Base-by-base conservation (phyloP, 2,797 vertebrate genomes). In the Peromyscus eremicus region DNA sequence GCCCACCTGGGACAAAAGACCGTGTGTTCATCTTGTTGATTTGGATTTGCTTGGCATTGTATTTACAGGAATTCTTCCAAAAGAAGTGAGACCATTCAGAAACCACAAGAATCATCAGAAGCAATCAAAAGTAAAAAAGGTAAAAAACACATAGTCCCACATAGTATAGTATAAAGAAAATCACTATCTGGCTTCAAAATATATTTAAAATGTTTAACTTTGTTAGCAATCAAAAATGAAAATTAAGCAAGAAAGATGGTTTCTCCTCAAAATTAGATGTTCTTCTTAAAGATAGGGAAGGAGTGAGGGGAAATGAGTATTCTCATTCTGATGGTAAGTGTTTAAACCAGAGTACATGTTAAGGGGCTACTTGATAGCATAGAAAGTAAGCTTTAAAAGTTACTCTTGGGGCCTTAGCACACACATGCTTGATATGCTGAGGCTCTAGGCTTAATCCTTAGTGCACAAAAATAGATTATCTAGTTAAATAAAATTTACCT, bases 51-150 rank as follows among this genome's bases (percentile, higher is more conserved):
- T 71, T 98, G 62, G 62, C 97, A 40, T 98, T 98, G 86, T 68
- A 89, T 98, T 97, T 85, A 76, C 98, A 99, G 99, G 98, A 97
- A 96, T 96, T 94, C 86, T 97, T 98, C 97, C 80, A n/a, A 95
- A 87, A 96, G 97, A 92, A 97, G 96, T 71, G 66, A 0, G 8
- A 97, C n/a, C 66, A 60, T 49, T 82, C 68, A 93, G 92, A 98
- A 98, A 80, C 90, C 97, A 62, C 98, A 91, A 5, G 7, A 90
- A 82, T 87, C 81, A 93, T 97, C 96, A 62, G 71, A 96, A 70
- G 88, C 95, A 91, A 92, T 11, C 46, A 98, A 97, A 97, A 98
- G 95, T 76, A 55, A 92, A 93, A 88, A 94, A 98, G 98, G 98
- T 98, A 99, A 98, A 98, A 94, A 93, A 89, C 40, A 40, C 10